A percentile compares a stretch with the other conserved stretches of the same genome.
phyloP scores from a whole-genome alignment of 2,797 vertebrate species.

The Poeciliopsis gracilis region DNA sequence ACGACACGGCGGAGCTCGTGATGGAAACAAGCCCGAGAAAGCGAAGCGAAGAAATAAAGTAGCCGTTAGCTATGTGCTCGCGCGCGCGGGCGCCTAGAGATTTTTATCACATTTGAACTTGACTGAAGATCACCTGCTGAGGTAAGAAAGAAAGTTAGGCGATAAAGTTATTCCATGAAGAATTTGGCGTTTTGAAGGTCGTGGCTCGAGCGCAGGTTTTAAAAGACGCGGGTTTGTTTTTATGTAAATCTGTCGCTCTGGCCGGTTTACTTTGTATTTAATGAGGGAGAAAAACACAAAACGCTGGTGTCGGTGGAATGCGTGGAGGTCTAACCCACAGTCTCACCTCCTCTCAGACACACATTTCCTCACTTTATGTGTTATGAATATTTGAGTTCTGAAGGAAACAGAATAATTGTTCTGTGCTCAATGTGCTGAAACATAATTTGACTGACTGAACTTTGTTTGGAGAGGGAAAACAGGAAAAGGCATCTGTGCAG shows the following conservation, averaged over 20 bases:
- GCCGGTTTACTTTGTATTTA: background rate
- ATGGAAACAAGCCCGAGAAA: constrained; percentile 31
- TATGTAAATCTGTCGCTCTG: background rate
- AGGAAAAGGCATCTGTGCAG: background rate
- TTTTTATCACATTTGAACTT: background rate
- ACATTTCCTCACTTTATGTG: background rate
- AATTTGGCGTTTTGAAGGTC: background rate
- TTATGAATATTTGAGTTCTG: background rate
- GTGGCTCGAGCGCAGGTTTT: too few relatives aligned
- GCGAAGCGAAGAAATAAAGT: constrained; percentile 31
- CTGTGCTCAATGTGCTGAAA: background rate
- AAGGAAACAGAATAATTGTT: background rate
- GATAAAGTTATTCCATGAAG: background rate
- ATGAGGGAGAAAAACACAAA: too few relatives aligned
- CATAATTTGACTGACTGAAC: background rate
- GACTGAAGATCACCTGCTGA: constrained; percentile 9
- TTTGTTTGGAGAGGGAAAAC: background rate
- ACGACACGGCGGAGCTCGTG: constrained; percentile 27
- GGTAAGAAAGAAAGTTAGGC: background rate
- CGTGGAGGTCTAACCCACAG: background rate
- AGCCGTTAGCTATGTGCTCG: constrained; percentile 6
- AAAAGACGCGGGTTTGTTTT: background rate
- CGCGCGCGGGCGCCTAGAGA: background rate
- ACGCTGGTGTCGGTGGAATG: background rate
- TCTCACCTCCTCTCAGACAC: background rate